Base-by-base conservation (phyloP, 2,113 vertebrate species). In the Protomyctophum bolini region DNA sequence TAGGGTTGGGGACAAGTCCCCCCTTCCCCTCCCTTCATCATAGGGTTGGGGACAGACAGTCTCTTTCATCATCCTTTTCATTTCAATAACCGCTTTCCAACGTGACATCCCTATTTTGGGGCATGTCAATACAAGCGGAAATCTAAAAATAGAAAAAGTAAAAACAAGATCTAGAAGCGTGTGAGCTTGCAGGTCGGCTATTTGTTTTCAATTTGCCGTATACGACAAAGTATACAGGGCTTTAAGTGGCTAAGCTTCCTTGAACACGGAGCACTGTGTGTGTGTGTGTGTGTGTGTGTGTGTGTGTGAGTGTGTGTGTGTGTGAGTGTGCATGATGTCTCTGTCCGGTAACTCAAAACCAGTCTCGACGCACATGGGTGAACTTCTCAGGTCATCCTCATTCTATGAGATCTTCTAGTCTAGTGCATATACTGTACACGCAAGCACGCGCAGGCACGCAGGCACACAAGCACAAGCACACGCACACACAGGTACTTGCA, bases 401-500 rank as follows among this genome's bases (percentile, higher is more conserved):
- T 10, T 58, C 57, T 28, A 29, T 4, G 57, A 58, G 21, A 58
- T 41, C 28, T 29, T 58, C 10, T 10, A 29, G 29, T 58, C 10
- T 10, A 29, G 29, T 28, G 29, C 28, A 29, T 10, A 58, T 10
- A 29, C n/a, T n/a, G n/a, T n/a, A n/a, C n/a, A n/a, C n/a, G n/a
- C 21, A 10, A 9, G 29, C 21, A 29, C 15, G 29, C 57, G 29
- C 57, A 29, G 3, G 10, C 57, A 58, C 57, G 5, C 28, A 33
- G 28, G 11, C 56, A 57, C 14, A 29, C 57, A 29, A 28, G 10
- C 57, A 58, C 57, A 29, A 14, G 28, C 66, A 64, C 8, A 73
- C 70, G 66, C 64, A 63, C 57, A 64, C 10, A 83, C 69, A 69
- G 72, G 68, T 41, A 41, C 33, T 2, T 41, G 33, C 33, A 41